Evolutionary conservation across 1,140 invertebrate species (phyloP), one percentile per base, ranked within the genome.

Genomic region (Zaprionus nigranus): DNA sequence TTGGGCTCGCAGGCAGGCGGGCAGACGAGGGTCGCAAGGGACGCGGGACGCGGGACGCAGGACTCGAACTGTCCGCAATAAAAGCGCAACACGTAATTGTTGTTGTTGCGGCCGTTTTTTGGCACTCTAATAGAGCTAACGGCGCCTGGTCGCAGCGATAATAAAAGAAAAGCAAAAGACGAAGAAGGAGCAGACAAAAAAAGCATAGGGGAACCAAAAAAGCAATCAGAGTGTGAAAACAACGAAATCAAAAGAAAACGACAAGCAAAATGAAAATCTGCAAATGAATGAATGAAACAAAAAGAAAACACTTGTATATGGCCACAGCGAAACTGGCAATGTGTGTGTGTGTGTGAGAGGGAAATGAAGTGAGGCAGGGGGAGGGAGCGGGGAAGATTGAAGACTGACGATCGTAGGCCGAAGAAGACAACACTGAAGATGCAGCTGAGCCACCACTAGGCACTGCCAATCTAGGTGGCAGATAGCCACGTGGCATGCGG

Each of bases 41-140:
- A 43, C 5, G 15, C 1, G 30, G 40, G 7, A 43, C 5, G 15
- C 1, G 30, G 40, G 40, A 43, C 5, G 15, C 5, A 2, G 6
- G 40, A n/a, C n/a, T 43, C 46, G 46, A 51, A 24, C 46, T 51
- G 56, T 15, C 17, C 73, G 54, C 82, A 82, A 86, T 86, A 86
- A 86, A 85, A 82, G 82, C 79, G 82, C 82, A 85, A 85, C 82
- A 86, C 82, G 82, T 86, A 86, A 82, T 82, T 86, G 82, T 79
- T 82, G 70, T 59, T 75, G 34, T 15, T 43, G 34, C 15, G 17
- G 20, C 46, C 20, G 46, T 24, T 51, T 51, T 24, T 51, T 51
- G 24, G 46, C 46, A 20, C 46, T 59, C 53, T 66, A 66, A 57
- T 51, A 70, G 46, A 40, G 53, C 53, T 20, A 63, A 17, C 68